phyloP scores from a whole-genome alignment of 1,140 invertebrate species.

The Anastatus disparis region DNA sequence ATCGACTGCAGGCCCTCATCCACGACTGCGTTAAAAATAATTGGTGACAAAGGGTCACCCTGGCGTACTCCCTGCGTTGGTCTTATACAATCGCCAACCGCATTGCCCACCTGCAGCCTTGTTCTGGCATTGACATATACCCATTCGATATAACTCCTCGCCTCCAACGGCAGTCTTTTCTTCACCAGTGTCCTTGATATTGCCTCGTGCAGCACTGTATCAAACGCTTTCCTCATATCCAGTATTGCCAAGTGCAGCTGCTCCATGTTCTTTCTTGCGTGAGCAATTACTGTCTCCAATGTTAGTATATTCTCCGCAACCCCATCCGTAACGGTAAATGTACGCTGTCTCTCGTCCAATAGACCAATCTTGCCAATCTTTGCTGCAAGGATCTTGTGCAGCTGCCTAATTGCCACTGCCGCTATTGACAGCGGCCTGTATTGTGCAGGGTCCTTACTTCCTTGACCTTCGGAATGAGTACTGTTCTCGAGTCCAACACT shows the following conservation, averaged over 20 bases:
- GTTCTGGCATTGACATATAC: constrained; percentile 12
- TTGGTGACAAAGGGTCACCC: constrained; percentile 65
- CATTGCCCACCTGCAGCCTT: neutral
- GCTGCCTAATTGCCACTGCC: no score
- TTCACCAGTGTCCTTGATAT: constrained; percentile 36
- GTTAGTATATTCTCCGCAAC: constrained; percentile 36
- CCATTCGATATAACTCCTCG: constrained; percentile 20
- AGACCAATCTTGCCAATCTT: no score
- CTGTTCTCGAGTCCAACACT: no score
- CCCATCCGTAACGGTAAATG: no score
- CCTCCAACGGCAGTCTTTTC: neutral
- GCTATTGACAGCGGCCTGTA: no score
- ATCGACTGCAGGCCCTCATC: constrained; percentile 53
- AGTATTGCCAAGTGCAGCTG: constrained; percentile 32
- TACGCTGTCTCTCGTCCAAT: no score
- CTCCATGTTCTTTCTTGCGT: constrained; percentile 26
- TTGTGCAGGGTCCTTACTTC: no score
- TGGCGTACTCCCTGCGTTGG: constrained; percentile 62
- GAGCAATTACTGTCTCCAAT: constrained; percentile 28
- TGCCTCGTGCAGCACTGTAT: constrained; percentile 50
- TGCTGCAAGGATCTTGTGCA: no score
- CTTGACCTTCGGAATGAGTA: no score
- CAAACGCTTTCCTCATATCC: constrained; percentile 59
- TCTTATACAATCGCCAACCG: constrained; percentile 1
- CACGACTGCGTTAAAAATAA: constrained; percentile 66